Evolutionary conservation across 2,888 invertebrate genomes (phyloP), one percentile per base, ranked within the genome.

Genomic region (Tortrix viridana): DNA sequence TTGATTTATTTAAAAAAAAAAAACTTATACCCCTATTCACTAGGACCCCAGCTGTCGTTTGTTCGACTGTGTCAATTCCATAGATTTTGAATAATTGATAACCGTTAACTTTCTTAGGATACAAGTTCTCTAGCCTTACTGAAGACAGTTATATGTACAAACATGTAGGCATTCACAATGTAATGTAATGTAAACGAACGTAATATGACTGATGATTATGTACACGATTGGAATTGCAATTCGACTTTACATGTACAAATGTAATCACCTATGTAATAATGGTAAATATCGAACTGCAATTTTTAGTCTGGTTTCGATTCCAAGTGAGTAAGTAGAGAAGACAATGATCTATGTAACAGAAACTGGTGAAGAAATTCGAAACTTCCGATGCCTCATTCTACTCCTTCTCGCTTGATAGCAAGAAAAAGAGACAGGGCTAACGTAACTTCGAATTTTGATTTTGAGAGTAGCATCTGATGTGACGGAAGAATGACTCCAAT

Each of bases 401-500:
- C 32, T 32, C 3, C 32, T n/a, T n/a, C n/a, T 3, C 12, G 12
- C 32, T 12, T 32, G 32, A 32, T n/a, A n/a, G n/a, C 32, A 32
- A 32, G 32, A 32, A 32, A 32, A 32, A 32, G 32, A 32, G 12
- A 32, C 32, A 32, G 12, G 32, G 12, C 32, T 32, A 32, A 32
- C 9, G 32, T 32, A 9, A 32, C 7, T 32, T 32, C 32, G 32
- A 32, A 32, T 12, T 32, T 12, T 1, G 3, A 12, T 32, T 3
- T 32, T 32, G 32, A 32, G 32, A 32, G 32, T 32, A 32, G 32
- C 12, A 32, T 12, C 32, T 32, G 44, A 67, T 68, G 69, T 70
- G 70, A 68, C 65, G 67, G 72, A 66, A 71, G 68, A 66, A 80
- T 86, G 85, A 82, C 75, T 74, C 75, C 76, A 75, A 72, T 74